A percentile compares a stretch with the other conserved stretches of the same genome.
These are phyloP conservation scores for Limnephilus auricula DNA, from an alignment of 2,888 invertebrate species.

Conservation along the genomic window DNA sequence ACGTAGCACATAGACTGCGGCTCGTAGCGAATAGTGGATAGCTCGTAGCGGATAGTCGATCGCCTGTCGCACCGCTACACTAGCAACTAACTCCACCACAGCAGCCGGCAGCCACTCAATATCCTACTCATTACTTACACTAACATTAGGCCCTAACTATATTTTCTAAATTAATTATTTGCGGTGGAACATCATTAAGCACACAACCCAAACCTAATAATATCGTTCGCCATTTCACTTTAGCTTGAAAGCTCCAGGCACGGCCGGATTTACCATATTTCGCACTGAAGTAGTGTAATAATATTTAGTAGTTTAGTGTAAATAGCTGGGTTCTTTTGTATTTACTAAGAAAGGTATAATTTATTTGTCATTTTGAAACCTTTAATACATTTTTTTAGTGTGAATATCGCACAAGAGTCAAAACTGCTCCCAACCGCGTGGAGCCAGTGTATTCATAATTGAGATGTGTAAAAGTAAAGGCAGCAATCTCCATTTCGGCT, in stretches of 20 bases:
- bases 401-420: no score
- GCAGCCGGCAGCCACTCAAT: constrained; percentile 14
- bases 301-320: background rate
- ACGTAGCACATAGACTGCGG: background rate
- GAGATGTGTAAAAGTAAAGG: no score
- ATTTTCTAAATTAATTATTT: background rate
- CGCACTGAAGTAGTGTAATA: background rate
- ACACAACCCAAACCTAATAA: background rate
- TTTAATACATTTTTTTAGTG: no score
- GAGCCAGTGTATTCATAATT: no score
- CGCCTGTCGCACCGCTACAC: background rate
- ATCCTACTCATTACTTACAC: background rate
- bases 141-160: background rate
- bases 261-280: background rate
- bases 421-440: no score
- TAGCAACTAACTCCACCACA: background rate
- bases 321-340: no score
- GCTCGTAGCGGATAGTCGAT: background rate
- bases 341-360: no score
- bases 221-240: background rate
- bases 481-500: no score
- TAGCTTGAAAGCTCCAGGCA: background rate
- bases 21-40: background rate
- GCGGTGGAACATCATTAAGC: background rate
- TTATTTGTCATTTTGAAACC: no score